Evolutionary conservation across 2,888 invertebrate genomes (phyloP), one percentile per base, ranked within the genome.

Genomic region (Pyrochroa serraticornis): DNA sequence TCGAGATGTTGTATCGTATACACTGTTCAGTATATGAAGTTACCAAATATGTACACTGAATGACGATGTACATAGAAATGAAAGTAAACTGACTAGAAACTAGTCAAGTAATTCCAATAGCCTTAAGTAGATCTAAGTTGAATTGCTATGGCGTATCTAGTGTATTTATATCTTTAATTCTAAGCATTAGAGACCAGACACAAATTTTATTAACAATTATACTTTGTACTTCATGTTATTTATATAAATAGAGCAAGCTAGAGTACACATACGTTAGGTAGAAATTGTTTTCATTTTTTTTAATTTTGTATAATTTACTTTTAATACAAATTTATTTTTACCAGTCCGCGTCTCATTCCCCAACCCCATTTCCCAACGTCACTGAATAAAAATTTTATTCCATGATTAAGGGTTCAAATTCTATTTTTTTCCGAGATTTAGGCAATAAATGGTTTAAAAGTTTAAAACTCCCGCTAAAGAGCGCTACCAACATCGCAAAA

Each of bases 21-120:
- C 70, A 67, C 54, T 68, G 65, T 76, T 75, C 72, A 73, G 76
- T 79, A 78, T 76, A 75, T 75, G 74, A 76, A 79, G 79, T 79
- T 79, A 79, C 79, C 79, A 79, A 79, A 79, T 78, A 78, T 78
- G 77, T 79, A 77, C 76, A 75, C 75, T 74, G 72, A 75, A 71
- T 71, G 68, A 64, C 66, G 50, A 62, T 77, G 76, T 78, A 77
- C 73, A 74, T 75, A 73, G 71, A 64, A 71, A 64, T 66, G 64
- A 69, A 62, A 65, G 32, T 37, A 61, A 75, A 75, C 73, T 77
- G 78, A 74, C 78, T 78, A 78, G 77, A 67, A 71, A 72, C 78
- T 78, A 78, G 77, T 78, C 77, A 75, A 74, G 71, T 73, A 70
- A 69, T 74, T 71, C 69, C 70, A 69, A 67, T 69, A 72, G 70